Base-by-base conservation (phyloP, 2,113 vertebrate genomes). In the Calonectris borealis region DNA sequence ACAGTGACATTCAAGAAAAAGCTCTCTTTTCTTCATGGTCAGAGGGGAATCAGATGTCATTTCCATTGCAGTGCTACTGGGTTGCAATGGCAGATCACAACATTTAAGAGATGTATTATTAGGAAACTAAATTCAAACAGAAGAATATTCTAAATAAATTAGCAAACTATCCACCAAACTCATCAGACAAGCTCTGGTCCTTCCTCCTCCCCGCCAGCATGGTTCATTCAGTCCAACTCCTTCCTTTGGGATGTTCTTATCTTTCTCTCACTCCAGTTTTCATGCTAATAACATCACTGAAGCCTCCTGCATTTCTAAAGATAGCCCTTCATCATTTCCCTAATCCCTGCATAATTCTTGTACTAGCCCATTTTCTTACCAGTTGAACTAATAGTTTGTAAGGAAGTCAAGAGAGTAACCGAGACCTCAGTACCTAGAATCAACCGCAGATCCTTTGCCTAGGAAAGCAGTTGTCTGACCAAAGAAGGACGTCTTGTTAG, bases 171-270 rank as follows among this genome's bases (percentile, higher is more conserved):
- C 27, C 32, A 22, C n/a, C 44, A 29, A 29, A 48, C 22, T 38
- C 27, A 48, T 22, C 48, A 61, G 26, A 20, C 9, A 44, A 61
- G 26, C 64, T 46, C 55, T 68, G 54, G 7, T 60, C 25, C 31
- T 19, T 61, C 13, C 17, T 69, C 10, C 27, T 36, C 46, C 52
- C 36, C 4, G 4, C 44, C 32, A 20, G 15, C 31, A 42, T 8
- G 0, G 3, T 16, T 77, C 8, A 11, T 25, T 31, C 54, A 52
- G 44, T 18, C 42, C 11, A 7, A 2, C 13, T n/a, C 72, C 13
- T 42, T 68, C 62, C 27, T 24, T 31, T 20, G 48, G 71, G 31
- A 60, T 21, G 25, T 58, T 21, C n/a, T 14, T 13, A 52, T 52
- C 54, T 26, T 54, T 13, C 27, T 27, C 64, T 32, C 38, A 13